A percentile compares a stretch with the other conserved stretches of the same genome.
Evolutionary conservation across 2,888 invertebrate species (phyloP).

Genomic region (Brenthis hecate): DNA sequence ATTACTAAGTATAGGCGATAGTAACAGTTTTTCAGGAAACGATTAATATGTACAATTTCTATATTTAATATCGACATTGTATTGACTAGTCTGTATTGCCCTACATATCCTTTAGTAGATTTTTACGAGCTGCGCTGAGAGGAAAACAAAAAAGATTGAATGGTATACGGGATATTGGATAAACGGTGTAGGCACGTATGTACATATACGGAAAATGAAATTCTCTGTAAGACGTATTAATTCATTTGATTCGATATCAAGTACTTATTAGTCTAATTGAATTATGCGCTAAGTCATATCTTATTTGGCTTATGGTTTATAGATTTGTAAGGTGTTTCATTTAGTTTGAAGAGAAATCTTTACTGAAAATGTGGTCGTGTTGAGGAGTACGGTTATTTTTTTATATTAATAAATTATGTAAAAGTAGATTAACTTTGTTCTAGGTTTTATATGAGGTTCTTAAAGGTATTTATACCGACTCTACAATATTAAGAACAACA

Average conservation of each 20-base stretch:
- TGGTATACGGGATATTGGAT: conserved; percentile 24
- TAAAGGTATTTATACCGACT: too few relatives aligned
- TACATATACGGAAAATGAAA: conserved; percentile 21
- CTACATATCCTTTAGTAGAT: conserved; percentile 31
- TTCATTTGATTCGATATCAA: conserved; percentile 23
- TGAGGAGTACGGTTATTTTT: too few relatives aligned
- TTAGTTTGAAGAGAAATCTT: too few relatives aligned
- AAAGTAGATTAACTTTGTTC: too few relatives aligned
- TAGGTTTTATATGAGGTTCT: too few relatives aligned
- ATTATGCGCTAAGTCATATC: conserved; percentile 1
- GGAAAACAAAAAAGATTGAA: conserved; percentile 34
- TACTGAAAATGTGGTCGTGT: too few relatives aligned
- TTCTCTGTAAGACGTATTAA: conserved; percentile 24
- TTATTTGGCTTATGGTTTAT: neutral
- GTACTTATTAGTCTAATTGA: conserved; percentile 3
- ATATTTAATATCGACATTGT: conserved; percentile 15
- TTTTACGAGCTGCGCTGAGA: conserved; percentile 25
- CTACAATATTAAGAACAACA: too few relatives aligned
- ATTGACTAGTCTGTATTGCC: conserved; percentile 17
- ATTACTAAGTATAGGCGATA: too few relatives aligned
- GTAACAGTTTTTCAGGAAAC: neutral
- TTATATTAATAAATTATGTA: too few relatives aligned
- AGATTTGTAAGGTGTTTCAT: too few relatives aligned
- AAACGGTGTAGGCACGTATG: conserved; percentile 12
- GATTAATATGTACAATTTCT: neutral